Base-by-base conservation (phyloP, 2,797 vertebrate species). In the Ispidina lecontei region DNA sequence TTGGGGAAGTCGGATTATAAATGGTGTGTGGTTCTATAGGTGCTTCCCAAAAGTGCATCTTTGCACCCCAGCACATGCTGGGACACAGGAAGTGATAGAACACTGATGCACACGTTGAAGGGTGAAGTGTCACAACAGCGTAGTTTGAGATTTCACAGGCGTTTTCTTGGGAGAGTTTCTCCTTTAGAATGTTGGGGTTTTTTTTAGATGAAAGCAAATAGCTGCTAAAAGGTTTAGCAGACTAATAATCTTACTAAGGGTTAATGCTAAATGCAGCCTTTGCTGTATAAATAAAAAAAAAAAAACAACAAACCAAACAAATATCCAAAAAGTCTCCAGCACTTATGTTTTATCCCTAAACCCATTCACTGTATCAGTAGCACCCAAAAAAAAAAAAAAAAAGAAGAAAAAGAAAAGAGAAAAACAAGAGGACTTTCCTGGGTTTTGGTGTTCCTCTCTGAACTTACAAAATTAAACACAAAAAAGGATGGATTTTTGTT, bases 121-220 rank as follows among this genome's bases (percentile, higher is more conserved):
- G 10, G 25, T 0, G 0, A 37, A 12, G 41, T 9, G 19, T 41
- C 59, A 72, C 54, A 58, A 74, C 59, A 0, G 3, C 0, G 1
- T 22, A 5, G 26, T 80, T 74, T 16, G 64, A 31, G 35, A 28
- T 84, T 87, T 62, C 11, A 16, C 69, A 33, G 63, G 63, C 20
- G 21, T 65, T 86, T 87, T 64, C 54, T 44, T 47, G 60, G 58
- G 14, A 59, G n/a, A 46, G 11, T 55, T 88, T 83, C 39, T 70
- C 56, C 52, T 82, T 69, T 22, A 20, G 4, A 19, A 12, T 4
- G 10, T 20, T 35, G 37, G 37, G 37, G 37, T 3, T 47, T 65
- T 43, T 11, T 74, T 35, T 9, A 31, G 23, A 47, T 54, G 44
- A 63, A 68, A 67, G 25, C 31, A 73, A n/a, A 2, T 3, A 68